Percentiles rank a stretch among this genome's conserved stretches.
Conservation (phyloP, 1,140 invertebrate species). For the Eumeta japonica region DNA sequence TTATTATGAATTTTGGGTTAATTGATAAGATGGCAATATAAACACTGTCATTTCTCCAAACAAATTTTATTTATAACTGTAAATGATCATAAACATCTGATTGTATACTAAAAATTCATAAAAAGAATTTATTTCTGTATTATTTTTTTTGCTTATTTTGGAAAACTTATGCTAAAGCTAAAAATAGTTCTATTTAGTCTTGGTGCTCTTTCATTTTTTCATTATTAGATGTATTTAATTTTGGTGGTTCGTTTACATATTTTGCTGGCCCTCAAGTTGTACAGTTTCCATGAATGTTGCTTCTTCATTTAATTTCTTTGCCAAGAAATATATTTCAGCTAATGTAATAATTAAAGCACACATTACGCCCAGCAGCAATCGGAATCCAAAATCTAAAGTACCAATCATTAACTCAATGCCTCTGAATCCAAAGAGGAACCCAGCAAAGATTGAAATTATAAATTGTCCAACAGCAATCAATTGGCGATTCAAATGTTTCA, state of each 20-base stretch:
- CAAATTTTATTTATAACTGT: too few relatives aligned
- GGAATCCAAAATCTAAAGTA: conserved; percentile 76
- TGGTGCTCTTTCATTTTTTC: conserved; percentile 5
- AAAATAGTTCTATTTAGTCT: conserved; percentile 16
- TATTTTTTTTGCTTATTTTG: too few relatives aligned
- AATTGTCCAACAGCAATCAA: conserved; percentile 81
- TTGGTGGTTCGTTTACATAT: conserved; percentile 28
- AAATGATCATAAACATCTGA: too few relatives aligned
- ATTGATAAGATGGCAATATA: too few relatives aligned
- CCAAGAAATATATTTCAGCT: conserved; percentile 86
- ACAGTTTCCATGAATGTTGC: conserved; percentile 43
- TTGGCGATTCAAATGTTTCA: conserved; percentile 79
- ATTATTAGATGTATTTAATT: conserved; percentile 1
- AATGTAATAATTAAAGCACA: conserved; percentile 76
- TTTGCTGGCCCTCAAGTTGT: conserved; percentile 47
- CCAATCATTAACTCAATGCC: conserved; percentile 77
- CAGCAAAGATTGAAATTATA: conserved; percentile 75
- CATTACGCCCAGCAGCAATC: conserved; percentile 78
- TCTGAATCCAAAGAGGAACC: conserved; percentile 81
- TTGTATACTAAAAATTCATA: too few relatives aligned
- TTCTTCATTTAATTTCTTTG: conserved; percentile 76
- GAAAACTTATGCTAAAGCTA: too few relatives aligned
- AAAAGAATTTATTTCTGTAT: too few relatives aligned
- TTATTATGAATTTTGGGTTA: too few relatives aligned
- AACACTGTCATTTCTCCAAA: too few relatives aligned